Base-by-base conservation (phyloP, 1,140 invertebrate genomes). In the Ceratoteleas bidentatus region DNA sequence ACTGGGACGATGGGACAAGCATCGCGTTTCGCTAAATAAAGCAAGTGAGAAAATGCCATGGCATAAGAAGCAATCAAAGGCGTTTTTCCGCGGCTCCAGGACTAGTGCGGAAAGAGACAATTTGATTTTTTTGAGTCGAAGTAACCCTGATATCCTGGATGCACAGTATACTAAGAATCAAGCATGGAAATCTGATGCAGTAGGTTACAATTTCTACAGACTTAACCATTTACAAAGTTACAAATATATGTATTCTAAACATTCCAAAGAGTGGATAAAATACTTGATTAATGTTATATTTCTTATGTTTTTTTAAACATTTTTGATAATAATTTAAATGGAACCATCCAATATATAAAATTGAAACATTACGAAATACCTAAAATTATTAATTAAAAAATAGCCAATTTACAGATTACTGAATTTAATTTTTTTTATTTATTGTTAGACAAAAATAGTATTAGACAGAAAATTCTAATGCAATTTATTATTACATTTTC, bases 81-180 rank as follows among this genome's bases (percentile, higher is more conserved):
- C 92, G 1, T 99, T 99, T 89, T 99, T 99, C 88, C 93, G 97
- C 61, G 98, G 98, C 0, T 99, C 98, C 0, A 93, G 98, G 83
- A 99, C 98, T 7, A 97, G 95, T 85, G 92, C 94, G 15, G 97
- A 99, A 89, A 92, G 98, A 74, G 98, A 99, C 92, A 93, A 96
- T 52, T 91, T 99, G n/a, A 92, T 99, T 64, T 90, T 97, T 45
- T 90, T 99, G 1, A 98, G 97, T 36, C 92, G 98, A 72, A 93
- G 93, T 47, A 88, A 94, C 49, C 95, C 97, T 11, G 92, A 97
- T 2, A 87, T 99, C 45, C 95, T 97, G 14, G 96, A 99, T 93
- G 98, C 98, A 7, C 93, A 96, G 75, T 99, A 99, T 89, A 99
- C 98, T 0, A 99, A 98, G 91, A 99, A 99, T 92, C 98, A 99